Percentiles rank a stretch among this genome's conserved stretches.
Conservation (phyloP, 2,888 invertebrate species). For the Sylvicola cinctus region DNA sequence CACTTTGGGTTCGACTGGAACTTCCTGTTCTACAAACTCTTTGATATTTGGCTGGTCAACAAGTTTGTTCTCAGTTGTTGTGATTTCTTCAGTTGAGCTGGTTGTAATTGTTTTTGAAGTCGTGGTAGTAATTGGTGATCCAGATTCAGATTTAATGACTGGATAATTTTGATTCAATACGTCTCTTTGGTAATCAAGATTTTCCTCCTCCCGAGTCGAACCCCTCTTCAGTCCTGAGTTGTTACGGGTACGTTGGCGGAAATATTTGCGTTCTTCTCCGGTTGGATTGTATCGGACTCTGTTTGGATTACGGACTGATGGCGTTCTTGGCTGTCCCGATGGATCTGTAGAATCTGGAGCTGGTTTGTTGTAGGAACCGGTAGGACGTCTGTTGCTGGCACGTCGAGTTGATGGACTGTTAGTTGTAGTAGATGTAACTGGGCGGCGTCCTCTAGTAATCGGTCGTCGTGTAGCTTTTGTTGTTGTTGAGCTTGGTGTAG, state of each 20-base stretch:
- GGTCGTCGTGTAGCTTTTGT: conserved; percentile 21
- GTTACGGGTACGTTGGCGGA: conserved; percentile 10
- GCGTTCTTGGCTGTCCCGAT: conserved; percentile 15
- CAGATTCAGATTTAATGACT: conserved; percentile 27
- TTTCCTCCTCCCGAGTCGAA: conserved; percentile 12
- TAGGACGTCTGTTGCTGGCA: conserved; percentile 25
- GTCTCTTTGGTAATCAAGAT: conserved; percentile 38
- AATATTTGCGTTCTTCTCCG: conserved; percentile 19
- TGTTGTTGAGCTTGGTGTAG: conserved; percentile 25
- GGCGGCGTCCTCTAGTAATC: conserved; percentile 27
- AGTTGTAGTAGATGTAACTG: conserved; percentile 13
- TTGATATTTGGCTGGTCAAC: too few species aligned
- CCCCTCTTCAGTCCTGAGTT: conserved; percentile 8
- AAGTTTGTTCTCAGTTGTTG: too few species aligned
- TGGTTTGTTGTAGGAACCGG: conserved; percentile 13
- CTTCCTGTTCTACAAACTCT: too few species aligned
- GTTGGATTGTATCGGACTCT: conserved; percentile 24
- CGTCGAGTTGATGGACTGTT: conserved; percentile 20
- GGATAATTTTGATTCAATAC: conserved; percentile 42
- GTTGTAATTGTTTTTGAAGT: conserved; percentile 6
- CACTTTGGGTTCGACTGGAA: too few species aligned
- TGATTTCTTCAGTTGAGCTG: too few species aligned
- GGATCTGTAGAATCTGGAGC: conserved; percentile 7
- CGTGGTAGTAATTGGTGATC: conserved; percentile 13
- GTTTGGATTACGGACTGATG: conserved; percentile 20